Evolutionary conservation across 1,140 invertebrate species (phyloP).

Genomic region (Dermatophagoides farinae): DNA sequence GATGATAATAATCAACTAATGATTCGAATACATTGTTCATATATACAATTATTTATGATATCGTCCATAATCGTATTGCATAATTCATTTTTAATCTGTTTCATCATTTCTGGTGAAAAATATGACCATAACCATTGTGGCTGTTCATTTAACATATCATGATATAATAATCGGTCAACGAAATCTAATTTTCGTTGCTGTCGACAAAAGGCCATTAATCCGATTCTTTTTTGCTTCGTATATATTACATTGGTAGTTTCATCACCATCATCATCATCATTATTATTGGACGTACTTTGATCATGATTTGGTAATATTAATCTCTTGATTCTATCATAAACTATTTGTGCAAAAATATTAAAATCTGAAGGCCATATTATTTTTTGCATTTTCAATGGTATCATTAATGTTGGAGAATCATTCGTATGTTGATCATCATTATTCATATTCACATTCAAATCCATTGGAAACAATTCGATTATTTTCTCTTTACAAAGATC

Average conservation of each 20-base stretch:
- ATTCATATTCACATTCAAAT: neutral
- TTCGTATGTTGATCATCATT: neutral
- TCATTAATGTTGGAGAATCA: neutral
- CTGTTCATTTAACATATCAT: neutral
- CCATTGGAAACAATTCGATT: neutral
- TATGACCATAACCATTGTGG: neutral
- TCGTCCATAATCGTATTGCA: too few relatives aligned
- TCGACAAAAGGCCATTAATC: conserved; percentile 5
- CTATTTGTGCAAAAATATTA: neutral
- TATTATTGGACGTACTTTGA: too few relatives aligned
- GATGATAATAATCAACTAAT: too few relatives aligned
- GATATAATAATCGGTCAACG: neutral
- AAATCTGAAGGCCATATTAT: neutral
- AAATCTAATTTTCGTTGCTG: conserved; percentile 1
- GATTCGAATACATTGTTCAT: too few relatives aligned
- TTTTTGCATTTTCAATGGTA: neutral
- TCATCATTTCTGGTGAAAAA: too few relatives aligned
- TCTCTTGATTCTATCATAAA: neutral
- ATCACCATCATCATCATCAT: neutral
- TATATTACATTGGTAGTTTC: neutral
- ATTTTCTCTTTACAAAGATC: conserved; percentile 1
- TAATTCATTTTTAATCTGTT: too few relatives aligned
- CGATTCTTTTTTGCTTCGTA: neutral
- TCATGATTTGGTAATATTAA: neutral
- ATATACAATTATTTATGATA: too few relatives aligned